Percentiles rank a stretch among this genome's conserved stretches.
phyloP scores from a whole-genome alignment of 2,888 invertebrate species.

The Drosophila leonis region DNA sequence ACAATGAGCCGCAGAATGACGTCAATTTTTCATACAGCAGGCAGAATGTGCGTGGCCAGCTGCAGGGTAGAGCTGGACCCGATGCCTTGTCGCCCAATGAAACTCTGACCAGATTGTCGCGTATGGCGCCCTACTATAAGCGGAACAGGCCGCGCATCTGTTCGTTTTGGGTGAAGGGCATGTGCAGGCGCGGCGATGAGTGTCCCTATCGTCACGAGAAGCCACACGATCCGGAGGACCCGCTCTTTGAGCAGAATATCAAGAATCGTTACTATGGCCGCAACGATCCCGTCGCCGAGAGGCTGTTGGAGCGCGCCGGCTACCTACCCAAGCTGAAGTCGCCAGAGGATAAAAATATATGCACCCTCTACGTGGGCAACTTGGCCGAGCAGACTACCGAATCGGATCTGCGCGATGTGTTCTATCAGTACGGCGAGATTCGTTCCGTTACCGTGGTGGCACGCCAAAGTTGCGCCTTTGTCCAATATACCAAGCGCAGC shows the following conservation, averaged over 20 bases:
- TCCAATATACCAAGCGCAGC: neutral
- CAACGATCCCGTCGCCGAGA: neutral
- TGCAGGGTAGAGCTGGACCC: neutral
- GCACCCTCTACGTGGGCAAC: constrained; percentile 1
- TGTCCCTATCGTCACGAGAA: neutral
- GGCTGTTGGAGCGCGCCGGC: neutral
- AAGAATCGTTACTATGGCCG: neutral
- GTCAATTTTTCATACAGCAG: neutral
- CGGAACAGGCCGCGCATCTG: neutral
- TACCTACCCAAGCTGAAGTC: neutral
- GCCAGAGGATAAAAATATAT: neutral
- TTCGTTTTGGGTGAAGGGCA: neutral
- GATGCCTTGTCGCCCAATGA: neutral
- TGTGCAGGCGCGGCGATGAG: neutral
- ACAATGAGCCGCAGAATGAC: neutral
- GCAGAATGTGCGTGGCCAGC: neutral
- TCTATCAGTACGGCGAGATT: neutral
- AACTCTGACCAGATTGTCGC: neutral
- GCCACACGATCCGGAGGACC: neutral
- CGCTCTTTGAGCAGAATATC: neutral
- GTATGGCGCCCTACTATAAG: neutral
- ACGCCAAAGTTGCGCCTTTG: neutral
- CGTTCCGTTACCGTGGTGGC: neutral
- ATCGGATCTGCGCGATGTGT: neutral
- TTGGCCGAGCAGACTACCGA: neutral